phyloP scores from a whole-genome alignment of 1,140 invertebrate genomes.

The Drosophila ficusphila region DNA sequence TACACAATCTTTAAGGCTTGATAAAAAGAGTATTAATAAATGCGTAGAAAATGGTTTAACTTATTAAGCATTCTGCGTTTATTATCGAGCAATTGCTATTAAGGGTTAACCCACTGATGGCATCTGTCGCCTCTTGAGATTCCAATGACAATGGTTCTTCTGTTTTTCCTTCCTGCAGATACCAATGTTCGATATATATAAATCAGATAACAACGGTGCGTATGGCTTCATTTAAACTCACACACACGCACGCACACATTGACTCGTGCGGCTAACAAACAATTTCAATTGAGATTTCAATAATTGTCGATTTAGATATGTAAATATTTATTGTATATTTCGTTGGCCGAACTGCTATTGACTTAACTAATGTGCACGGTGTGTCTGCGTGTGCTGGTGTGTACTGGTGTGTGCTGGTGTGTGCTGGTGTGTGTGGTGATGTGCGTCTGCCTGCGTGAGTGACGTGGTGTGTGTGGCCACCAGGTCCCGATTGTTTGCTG shows the following conservation, averaged over 20 bases:
- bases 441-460: conserved; percentile 9
- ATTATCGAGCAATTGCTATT: conserved; percentile 1
- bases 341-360: conserved; percentile 59
- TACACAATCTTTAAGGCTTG: too few species aligned
- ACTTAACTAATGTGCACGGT: conserved; percentile 74
- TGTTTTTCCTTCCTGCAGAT: conserved; percentile 14
- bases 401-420: conserved; percentile 1
- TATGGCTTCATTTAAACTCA: conserved; percentile 48
- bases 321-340: conserved; percentile 80
- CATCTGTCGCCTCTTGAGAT: conserved; percentile 14
- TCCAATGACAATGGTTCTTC: not conserved
- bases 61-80: conserved; percentile 14
- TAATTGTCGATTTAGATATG: conserved; percentile 83
- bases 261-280: conserved; percentile 51
- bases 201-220: conserved; percentile 10
- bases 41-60: too few species aligned
- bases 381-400: conserved; percentile 6
- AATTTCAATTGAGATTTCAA: conserved; percentile 83
- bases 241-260: not conserved
- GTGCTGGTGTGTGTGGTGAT: not conserved
- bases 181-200: conserved; percentile 10
- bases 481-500: conserved; percentile 38
- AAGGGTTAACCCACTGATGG: conserved; percentile 23
- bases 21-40: too few species aligned
- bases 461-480: conserved; percentile 6